Conservation (phyloP, 2,797 vertebrate species). For the Austrolebias charrua region DNA sequence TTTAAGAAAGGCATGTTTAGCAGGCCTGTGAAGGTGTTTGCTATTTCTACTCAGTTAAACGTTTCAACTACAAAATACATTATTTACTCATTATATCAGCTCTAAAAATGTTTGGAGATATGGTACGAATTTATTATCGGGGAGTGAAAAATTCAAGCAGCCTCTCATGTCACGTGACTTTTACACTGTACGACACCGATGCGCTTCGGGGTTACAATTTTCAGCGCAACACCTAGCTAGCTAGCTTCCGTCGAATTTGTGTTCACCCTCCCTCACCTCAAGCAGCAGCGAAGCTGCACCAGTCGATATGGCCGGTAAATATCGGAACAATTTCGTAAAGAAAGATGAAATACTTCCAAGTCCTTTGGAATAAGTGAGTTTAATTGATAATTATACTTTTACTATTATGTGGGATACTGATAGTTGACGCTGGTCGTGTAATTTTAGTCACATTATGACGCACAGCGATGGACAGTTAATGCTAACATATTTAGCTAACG, state of each 20-base stretch:
- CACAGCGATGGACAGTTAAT: constrained; percentile 47
- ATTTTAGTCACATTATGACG: constrained; percentile 54
- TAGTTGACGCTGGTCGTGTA: constrained; percentile 8
- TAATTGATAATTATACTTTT: too few relatives aligned
- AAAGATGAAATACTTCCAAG: constrained; percentile 81
- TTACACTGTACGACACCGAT: not conserved
- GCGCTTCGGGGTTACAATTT: not conserved
- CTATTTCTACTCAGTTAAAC: too few relatives aligned
- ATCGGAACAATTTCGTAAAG: constrained; percentile 73
- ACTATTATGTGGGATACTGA: not conserved
- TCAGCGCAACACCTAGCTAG: constrained; percentile 57
- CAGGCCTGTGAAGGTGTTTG: too few relatives aligned
- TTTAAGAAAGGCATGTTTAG: too few relatives aligned
- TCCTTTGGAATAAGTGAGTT: constrained; percentile 81
- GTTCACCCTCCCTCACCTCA: constrained; percentile 74
- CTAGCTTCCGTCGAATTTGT: constrained; percentile 63
- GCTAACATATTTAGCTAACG: constrained; percentile 43
- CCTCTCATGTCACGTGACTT: not conserved
- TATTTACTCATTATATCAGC: too few relatives aligned
- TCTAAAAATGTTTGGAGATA: too few relatives aligned
- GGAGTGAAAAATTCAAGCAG: not conserved
- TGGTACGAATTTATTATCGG: too few relatives aligned
- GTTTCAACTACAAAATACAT: too few relatives aligned
- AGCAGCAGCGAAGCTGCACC: constrained; percentile 77
- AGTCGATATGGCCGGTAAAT: constrained; percentile 83